Base-by-base conservation (phyloP, 2,888 invertebrate genomes). In the Theretra japonica region DNA sequence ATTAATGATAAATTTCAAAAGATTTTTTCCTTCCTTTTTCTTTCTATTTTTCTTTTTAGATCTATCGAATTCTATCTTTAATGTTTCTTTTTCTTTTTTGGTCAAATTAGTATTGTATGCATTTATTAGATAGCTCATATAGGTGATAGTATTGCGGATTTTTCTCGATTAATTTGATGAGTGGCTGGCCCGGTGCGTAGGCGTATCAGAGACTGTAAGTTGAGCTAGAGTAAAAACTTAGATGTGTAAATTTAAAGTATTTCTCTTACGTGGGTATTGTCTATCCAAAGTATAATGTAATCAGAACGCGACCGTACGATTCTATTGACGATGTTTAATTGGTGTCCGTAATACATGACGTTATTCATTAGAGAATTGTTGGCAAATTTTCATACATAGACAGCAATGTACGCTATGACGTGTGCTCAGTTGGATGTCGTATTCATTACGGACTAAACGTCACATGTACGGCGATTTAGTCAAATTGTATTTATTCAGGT, bases 401-500 rank as follows among this genome's bases (percentile, higher is more conserved):
- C 53, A 17, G 53, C 53, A 53, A 53, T n/a, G 53, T 53, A n/a
- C 53, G 53, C 53, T n/a, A n/a, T n/a, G n/a, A 41, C 41, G 41
- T 41, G n/a, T 53, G 17, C n/a, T 53, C 17, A 53, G n/a, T n/a
- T 53, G 6, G 53, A 53, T 53, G 5, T 53, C 65, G 41, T 23
- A 41, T 65, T 23, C 41, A 23, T 65, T 79, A 78, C 75, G 72
- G 70, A 58, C 53, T 72, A 72, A 68, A 74, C 76, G 75, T n/a
- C n/a, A 53, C 53, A 53, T 53, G 53, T 53, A 82, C 76, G 41
- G 41, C 41, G 71, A 73, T 78, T 74, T 78, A 79, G 65, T 41
- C 65, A 48, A 65, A 65, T 65, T 65, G 65, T 65, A 65, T 65
- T 76, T 76, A 71, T 72, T 77, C 73, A 76, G 75, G 76, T 78